Conservation (phyloP, 2,797 vertebrate species). For the Melanotaenia maccullochi region DNA sequence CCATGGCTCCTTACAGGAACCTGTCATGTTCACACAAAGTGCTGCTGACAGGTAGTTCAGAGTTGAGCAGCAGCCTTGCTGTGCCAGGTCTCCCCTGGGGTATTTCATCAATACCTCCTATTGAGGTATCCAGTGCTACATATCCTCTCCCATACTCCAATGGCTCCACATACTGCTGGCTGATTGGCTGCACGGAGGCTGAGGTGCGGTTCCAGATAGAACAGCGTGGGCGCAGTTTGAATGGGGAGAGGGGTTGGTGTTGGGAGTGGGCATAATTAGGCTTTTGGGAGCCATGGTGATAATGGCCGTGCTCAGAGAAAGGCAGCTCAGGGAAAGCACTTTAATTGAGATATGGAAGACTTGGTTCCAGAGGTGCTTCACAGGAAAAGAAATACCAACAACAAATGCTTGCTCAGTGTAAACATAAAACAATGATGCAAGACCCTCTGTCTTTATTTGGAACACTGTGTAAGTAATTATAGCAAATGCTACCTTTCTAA, state of each 20-base stretch:
- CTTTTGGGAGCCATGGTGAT: slow-evolving; percentile 82
- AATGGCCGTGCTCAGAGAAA: slow-evolving; percentile 73
- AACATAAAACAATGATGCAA: slow-evolving; percentile 64
- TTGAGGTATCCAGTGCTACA: slow-evolving; percentile 57
- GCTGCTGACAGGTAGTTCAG: slow-evolving; percentile 66
- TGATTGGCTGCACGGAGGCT: slow-evolving; percentile 72
- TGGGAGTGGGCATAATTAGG: slow-evolving; percentile 79
- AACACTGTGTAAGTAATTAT: slow-evolving; percentile 49
- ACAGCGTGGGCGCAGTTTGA: slow-evolving; percentile 55
- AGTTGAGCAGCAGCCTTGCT: slow-evolving; percentile 68
- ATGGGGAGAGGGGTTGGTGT: slow-evolving; percentile 33
- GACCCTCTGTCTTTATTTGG: slow-evolving; percentile 47
- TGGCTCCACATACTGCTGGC: slow-evolving; percentile 54
- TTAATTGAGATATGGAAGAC: slow-evolving; percentile 85
- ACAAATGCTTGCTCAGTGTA: slow-evolving; percentile 68
- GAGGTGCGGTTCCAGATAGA: slow-evolving; percentile 71
- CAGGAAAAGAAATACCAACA: slow-evolving; percentile 69
- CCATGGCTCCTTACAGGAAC: slow-evolving; percentile 55
- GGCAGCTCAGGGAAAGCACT: slow-evolving; percentile 77
- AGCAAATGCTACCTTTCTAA: slow-evolving; percentile 47
- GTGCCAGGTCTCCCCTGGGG: slow-evolving; percentile 61
- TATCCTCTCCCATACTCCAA: slow-evolving; percentile 60
- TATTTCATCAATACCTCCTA: slow-evolving; percentile 73
- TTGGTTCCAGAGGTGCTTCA: slow-evolving; percentile 80
- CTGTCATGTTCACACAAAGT: slow-evolving; percentile 70